Percentiles rank a stretch among this genome's conserved stretches.
Conservation (phyloP, 2,113 vertebrate genomes). For the Forbesichthys papilliferus region DNA sequence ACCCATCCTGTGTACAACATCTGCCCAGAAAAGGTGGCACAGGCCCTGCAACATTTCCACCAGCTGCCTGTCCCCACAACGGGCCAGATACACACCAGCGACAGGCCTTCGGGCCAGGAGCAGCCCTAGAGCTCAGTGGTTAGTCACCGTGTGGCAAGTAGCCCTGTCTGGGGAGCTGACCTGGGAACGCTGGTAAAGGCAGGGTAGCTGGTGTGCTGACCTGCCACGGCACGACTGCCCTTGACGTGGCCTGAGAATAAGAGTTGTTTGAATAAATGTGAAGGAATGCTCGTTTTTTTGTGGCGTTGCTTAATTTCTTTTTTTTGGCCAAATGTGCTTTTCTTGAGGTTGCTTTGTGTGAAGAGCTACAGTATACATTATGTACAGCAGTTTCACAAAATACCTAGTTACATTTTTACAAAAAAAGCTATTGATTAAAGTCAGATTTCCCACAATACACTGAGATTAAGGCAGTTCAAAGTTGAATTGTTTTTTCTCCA, state of each 20-base stretch:
- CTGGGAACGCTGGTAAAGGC: background rate
- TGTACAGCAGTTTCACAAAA: conserved; percentile 16
- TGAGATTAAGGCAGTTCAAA: too few relatives aligned
- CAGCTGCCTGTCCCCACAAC: conserved; percentile 79
- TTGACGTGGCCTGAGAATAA: background rate
- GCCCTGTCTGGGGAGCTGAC: conserved; percentile 11
- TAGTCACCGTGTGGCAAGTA: background rate
- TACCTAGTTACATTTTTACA: conserved; percentile 1
- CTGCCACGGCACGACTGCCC: conserved; percentile 24
- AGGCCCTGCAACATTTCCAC: conserved; percentile 84
- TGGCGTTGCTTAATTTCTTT: too few relatives aligned
- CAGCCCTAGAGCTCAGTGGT: conserved; percentile 27
- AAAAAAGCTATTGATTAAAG: background rate
- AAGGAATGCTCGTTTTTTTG: too few relatives aligned
- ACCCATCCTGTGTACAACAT: conserved; percentile 98
- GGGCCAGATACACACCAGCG: background rate
- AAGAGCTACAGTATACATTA: too few relatives aligned
- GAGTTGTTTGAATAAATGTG: too few relatives aligned
- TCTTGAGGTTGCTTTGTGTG: too few relatives aligned
- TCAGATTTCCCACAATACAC: too few relatives aligned
- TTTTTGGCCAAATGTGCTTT: too few relatives aligned
- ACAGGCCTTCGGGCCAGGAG: background rate
- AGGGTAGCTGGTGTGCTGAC: conserved; percentile 6
- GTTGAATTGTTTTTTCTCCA: too few relatives aligned
- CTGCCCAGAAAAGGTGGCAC: conserved; percentile 87